Evolutionary conservation across 2,888 invertebrate genomes (phyloP).

Genomic region (Anthophora plumipes): DNA sequence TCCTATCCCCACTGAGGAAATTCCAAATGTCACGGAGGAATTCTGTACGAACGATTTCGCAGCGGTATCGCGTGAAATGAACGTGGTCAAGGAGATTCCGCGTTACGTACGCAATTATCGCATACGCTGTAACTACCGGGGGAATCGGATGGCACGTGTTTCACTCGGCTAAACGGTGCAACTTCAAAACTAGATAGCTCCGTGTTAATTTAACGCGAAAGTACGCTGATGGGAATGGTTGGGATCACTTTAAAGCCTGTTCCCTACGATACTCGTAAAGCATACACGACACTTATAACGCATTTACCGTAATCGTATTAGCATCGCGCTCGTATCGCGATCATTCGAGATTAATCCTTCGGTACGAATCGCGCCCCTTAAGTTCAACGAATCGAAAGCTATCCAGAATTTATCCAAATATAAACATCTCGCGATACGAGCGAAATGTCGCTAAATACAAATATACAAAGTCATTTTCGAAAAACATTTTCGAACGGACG

Average conservation of each 20-base stretch:
- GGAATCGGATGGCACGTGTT: conserved; percentile 52
- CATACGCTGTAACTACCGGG: conserved; percentile 27
- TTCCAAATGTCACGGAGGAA: too few species aligned
- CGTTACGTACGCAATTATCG: conserved; percentile 30
- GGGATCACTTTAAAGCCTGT: conserved; percentile 19
- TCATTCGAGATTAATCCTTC: neutral
- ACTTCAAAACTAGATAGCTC: conserved; percentile 46
- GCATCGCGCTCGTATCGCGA: neutral
- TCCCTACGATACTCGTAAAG: neutral
- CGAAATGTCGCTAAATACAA: too few species aligned
- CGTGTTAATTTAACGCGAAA: conserved; percentile 48
- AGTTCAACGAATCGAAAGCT: too few species aligned
- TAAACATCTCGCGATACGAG: too few species aligned
- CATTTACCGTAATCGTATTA: conserved; percentile 25
- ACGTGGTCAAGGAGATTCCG: conserved; percentile 22
- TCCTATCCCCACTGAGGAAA: too few species aligned
- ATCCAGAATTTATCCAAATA: neutral
- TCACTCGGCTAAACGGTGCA: conserved; percentile 19
- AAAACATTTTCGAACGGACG: too few species aligned
- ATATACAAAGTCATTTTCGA: too few species aligned
- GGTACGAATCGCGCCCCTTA: too few species aligned
- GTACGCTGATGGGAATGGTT: conserved; percentile 37
- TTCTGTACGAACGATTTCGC: conserved; percentile 5
- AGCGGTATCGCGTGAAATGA: neutral
- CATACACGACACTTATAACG: conserved; percentile 12